These are phyloP conservation scores for Spialia ferax DNA, from an alignment of 2,888 invertebrate genomes.

Conservation along the genomic window DNA sequence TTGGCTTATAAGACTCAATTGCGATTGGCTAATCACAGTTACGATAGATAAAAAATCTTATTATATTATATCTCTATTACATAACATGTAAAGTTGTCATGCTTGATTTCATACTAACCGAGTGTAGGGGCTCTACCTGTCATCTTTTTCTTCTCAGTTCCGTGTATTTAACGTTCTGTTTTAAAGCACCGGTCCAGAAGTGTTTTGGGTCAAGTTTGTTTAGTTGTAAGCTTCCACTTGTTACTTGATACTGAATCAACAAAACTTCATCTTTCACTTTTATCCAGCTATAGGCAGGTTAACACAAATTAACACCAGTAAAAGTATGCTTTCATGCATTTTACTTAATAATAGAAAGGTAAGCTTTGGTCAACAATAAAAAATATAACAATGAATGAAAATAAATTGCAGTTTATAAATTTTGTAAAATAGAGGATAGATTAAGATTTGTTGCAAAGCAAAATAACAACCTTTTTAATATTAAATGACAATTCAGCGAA, in stretches of 20 bases:
- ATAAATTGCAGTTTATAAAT: too few species aligned
- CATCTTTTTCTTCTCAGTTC: too few species aligned
- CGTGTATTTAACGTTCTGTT: slow-evolving; percentile 4
- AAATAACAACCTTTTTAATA: not conserved
- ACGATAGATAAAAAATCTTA: too few species aligned
- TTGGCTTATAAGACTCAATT: too few species aligned
- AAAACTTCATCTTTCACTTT: slow-evolving; percentile 37
- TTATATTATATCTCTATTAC: too few species aligned
- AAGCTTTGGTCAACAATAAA: too few species aligned
- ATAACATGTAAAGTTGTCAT: too few species aligned
- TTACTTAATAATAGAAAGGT: not conserved
- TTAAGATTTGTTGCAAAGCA: too few species aligned
- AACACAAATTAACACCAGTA: slow-evolving; percentile 25
- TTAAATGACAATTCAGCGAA: not conserved
- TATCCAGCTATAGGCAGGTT: slow-evolving; percentile 16
- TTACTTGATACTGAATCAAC: slow-evolving; percentile 22
- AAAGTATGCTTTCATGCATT: slow-evolving; percentile 8
- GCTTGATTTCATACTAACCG: too few species aligned
- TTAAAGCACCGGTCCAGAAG: slow-evolving; percentile 7
- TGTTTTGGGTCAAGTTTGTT: slow-evolving; percentile 20
- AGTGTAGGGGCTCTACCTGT: too few species aligned
- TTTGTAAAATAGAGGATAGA: too few species aligned
- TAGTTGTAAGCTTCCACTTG: slow-evolving; percentile 3
- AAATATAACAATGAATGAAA: not conserved
- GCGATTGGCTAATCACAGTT: too few species aligned